phyloP scores from a whole-genome alignment of 2,888 invertebrate species.

The Rhamphomyia laevipes region DNA sequence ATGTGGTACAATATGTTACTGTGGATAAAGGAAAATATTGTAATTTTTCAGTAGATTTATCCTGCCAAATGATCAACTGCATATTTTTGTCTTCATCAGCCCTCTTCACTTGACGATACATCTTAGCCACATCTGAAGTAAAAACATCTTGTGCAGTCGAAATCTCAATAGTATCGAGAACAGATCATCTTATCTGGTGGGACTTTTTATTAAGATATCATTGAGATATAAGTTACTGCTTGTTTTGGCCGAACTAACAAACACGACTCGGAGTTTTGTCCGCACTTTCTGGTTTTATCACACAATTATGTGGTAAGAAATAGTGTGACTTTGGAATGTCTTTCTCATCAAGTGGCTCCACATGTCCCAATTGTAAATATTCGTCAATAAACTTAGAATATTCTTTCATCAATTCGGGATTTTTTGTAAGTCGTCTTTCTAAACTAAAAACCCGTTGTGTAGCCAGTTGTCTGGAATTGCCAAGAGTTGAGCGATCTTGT shows the following conservation, averaged over 20 bases:
- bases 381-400: too few relatives aligned
- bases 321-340: too few relatives aligned
- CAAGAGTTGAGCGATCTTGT: too few relatives aligned
- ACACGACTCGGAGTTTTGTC: constrained; percentile 8
- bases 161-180: constrained; percentile 3
- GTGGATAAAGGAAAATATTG: not conserved
- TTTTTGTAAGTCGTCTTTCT: too few relatives aligned
- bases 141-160: constrained; percentile 11
- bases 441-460: too few relatives aligned
- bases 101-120: constrained; percentile 19
- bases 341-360: too few relatives aligned
- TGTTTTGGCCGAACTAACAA: constrained; percentile 7
- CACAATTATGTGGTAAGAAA: constrained; percentile 5
- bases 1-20: not conserved
- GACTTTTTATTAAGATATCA: constrained; percentile 17
- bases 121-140: constrained; percentile 19
- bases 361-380: too few relatives aligned
- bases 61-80: constrained; percentile 16
- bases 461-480: too few relatives aligned
- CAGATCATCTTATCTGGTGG: constrained; percentile 17
- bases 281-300: constrained; percentile 2
- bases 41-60: too few relatives aligned
- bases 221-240: constrained; percentile 16
- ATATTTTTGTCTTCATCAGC: constrained; percentile 10
- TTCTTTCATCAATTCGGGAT: too few relatives aligned